Evolutionary conservation across 2,113 vertebrate species (phyloP), one percentile per base, ranked within the genome.

Genomic region (Amia ocellicauda): DNA sequence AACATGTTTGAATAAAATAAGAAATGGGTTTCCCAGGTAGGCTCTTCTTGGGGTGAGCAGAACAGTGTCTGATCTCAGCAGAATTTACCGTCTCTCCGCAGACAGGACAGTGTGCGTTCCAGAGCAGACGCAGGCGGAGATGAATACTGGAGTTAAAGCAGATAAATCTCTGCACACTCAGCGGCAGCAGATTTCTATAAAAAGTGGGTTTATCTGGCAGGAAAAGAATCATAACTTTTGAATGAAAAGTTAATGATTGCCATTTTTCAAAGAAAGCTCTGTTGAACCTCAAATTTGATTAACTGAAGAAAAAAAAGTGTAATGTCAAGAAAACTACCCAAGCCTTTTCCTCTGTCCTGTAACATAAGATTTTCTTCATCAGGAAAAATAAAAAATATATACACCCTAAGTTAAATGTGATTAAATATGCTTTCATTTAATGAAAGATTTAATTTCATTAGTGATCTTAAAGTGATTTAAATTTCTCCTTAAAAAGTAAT

Each of bases 241-340:
- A 53, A 58, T 64, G 62, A 61, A 53, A 41, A 42, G 29, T 63
- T 51, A 66, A 63, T 45, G 53, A 45, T 56, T 9, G 60, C 31
- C 26, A 64, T 69, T 66, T 51, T 58, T 69, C 56, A 73, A 67
- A 23, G 63, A 22, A 59, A 45, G 55, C 60, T 63, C 60, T 51
- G 43, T 42, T 26, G 50, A 31, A 55, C 67, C 50, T 57, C 67
- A 64, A 69, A 73, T 58, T 26, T 60, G 45, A 73, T 73, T 60
- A 69, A 55, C 23, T 19, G 36, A 41, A 23, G 27, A 14, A 19
- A 19, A 31, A 24, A 31, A 63, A 55, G 63, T 65, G 58, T 41
- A 53, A 66, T 42, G 36, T 26, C 40, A 65, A 58, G 36, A 36
- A 59, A 54, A 16, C 55, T 54, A 61, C 45, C 40, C 57, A 29